Percentiles rank a stretch among this genome's conserved stretches.
phyloP scores from a whole-genome alignment of 2,888 invertebrate species.

The Napeogenes inachia region DNA sequence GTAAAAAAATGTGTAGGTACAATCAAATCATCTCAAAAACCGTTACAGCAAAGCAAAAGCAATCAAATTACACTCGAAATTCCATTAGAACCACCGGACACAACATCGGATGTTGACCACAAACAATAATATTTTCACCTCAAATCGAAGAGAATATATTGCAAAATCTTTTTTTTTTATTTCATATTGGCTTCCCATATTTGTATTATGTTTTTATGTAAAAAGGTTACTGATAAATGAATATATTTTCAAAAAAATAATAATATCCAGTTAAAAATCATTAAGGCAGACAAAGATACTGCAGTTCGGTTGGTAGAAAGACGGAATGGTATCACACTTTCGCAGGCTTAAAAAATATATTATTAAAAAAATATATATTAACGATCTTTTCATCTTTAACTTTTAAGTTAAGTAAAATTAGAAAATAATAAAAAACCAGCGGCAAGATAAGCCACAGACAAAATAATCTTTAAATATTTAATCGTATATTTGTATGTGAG shows the following conservation, averaged over 20 bases:
- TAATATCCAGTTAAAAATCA: no score
- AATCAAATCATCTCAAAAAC: not conserved
- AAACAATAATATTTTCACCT: conserved; percentile 30
- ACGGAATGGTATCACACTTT: no score
- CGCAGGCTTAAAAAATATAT: no score
- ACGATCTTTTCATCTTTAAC: no score
- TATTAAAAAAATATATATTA: no score
- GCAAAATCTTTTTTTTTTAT: conserved; percentile 17
- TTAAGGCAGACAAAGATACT: no score
- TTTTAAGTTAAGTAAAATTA: not conserved
- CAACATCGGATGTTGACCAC: conserved; percentile 20
- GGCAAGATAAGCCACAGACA: not conserved
- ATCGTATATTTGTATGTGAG: not conserved
- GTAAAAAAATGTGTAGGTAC: no score
- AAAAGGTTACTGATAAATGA: no score
- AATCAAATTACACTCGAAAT: conserved; percentile 16
- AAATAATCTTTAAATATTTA: conserved; percentile 8
- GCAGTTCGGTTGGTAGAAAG: no score
- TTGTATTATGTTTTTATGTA: not conserved
- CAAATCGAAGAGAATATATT: conserved; percentile 17
- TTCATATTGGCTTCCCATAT: not conserved
- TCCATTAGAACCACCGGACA: conserved; percentile 18
- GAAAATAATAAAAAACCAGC: no score
- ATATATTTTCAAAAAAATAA: no score
- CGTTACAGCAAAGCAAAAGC: conserved; percentile 9